Conservation (phyloP, 1,140 invertebrate genomes). For the Saccostrea glomerata region DNA sequence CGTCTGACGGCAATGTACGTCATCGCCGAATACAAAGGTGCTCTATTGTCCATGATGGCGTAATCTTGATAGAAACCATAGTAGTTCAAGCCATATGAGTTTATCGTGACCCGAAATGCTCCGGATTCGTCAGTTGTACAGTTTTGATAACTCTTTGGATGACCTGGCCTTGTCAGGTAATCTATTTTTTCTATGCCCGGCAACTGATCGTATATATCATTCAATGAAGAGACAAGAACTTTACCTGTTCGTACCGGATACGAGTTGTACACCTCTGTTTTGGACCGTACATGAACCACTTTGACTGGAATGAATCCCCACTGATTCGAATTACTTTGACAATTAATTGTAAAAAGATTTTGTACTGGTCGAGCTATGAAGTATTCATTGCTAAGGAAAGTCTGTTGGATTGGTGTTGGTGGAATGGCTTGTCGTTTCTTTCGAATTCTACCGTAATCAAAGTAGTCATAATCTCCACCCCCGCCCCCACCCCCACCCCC, state of each 20-base stretch:
- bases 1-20: conserved; percentile 35
- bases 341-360: conserved; percentile 7
- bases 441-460: neutral
- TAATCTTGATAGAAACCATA: conserved; percentile 2
- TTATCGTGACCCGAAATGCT: neutral
- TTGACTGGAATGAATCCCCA: conserved; percentile 36
- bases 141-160: neutral
- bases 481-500: neutral
- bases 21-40: neutral
- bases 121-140: conserved; percentile 14
- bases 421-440: neutral
- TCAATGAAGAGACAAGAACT: neutral
- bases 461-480: neutral
- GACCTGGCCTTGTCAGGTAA: neutral
- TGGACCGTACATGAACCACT: conserved; percentile 10
- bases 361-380: neutral
- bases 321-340: neutral
- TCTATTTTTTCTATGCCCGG: conserved; percentile 1
- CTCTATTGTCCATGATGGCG: conserved; percentile 26
- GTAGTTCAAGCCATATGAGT: conserved; percentile 29
- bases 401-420: neutral
- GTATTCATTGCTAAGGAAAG: neutral
- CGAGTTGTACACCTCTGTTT: conserved; percentile 14
- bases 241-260: neutral
- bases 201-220: conserved; percentile 28